A percentile compares a stretch with the other conserved stretches of the same genome.
These are phyloP conservation scores for Coregonus sp. DNA, from an alignment of 2,797 vertebrate species.

Conservation along the genomic window DNA sequence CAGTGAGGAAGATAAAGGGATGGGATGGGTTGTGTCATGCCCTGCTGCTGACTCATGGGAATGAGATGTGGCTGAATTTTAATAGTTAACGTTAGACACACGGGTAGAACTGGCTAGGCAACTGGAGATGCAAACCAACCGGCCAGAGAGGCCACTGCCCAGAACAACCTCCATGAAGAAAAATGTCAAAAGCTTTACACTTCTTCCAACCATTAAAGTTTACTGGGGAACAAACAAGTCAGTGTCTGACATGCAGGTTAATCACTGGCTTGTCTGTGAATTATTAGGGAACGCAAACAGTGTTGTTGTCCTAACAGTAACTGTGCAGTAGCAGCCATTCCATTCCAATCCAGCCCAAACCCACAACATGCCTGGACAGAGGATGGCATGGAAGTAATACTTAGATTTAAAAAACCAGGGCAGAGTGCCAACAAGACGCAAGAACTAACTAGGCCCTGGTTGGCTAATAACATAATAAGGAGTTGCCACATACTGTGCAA, in stretches of 20 bases:
- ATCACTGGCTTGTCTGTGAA: constrained; percentile 24
- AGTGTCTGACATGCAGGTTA: not conserved
- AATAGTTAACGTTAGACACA: constrained; percentile 23
- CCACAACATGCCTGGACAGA: not conserved
- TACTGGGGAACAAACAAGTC: not conserved
- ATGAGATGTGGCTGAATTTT: constrained; percentile 32
- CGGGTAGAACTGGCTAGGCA: constrained; percentile 54
- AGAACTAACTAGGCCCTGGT: not conserved
- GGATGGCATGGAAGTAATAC: not conserved
- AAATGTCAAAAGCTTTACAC: constrained; percentile 12
- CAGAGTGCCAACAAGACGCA: not conserved
- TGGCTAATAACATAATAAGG: not conserved
- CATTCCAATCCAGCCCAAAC: not conserved
- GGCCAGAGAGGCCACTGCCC: constrained; percentile 7
- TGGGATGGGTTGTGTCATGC: constrained; percentile 60
- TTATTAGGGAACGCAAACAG: not conserved
- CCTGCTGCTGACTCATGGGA: constrained; percentile 64
- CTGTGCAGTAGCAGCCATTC: not conserved
- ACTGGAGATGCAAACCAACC: constrained; percentile 37
- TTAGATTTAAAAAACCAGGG: not conserved
- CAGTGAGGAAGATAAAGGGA: constrained; percentile 34
- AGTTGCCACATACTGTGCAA: not conserved
- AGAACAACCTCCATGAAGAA: constrained; percentile 32
- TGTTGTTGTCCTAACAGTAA: not conserved
- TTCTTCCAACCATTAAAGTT: constrained; percentile 10